Percentiles rank a stretch among this genome's conserved stretches.
Evolutionary conservation across 1,140 invertebrate species (phyloP).

Genomic region (Lepidostoma basale): DNA sequence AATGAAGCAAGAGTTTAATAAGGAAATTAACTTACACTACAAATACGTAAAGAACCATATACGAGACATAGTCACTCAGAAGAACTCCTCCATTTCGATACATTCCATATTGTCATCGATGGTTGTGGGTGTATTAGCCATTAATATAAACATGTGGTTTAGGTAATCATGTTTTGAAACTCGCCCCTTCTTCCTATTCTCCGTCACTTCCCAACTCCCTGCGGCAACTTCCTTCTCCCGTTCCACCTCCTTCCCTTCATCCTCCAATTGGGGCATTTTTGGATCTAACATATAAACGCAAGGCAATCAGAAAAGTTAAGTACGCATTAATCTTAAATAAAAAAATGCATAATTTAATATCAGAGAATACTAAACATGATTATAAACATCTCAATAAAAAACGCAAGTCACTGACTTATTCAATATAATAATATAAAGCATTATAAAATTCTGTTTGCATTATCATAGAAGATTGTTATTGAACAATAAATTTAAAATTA

Average conservation of each 20-base stretch:
- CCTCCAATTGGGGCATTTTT: background rate
- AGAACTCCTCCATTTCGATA: slow-evolving; percentile 11
- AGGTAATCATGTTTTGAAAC: background rate
- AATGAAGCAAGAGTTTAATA: background rate
- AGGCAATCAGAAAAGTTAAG: background rate
- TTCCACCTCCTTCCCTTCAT: background rate
- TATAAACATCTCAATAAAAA: no score
- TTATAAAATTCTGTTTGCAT: no score
- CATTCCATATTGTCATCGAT: background rate
- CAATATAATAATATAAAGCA: no score
- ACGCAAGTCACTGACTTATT: no score
- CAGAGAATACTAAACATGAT: background rate
- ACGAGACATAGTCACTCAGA: background rate
- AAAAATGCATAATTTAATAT: background rate
- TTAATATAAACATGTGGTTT: background rate
- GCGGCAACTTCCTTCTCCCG: background rate
- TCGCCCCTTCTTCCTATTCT: background rate
- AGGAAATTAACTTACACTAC: background rate
- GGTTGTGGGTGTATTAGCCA: background rate
- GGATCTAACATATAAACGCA: slow-evolving; percentile 15
- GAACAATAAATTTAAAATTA: no score
- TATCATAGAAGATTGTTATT: no score
- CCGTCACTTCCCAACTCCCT: background rate
- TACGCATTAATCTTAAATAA: background rate
- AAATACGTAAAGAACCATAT: slow-evolving; percentile 6